These are phyloP conservation scores for Tromatobia lineatoria DNA, from an alignment of 2,888 invertebrate genomes.

Conservation along the genomic window DNA sequence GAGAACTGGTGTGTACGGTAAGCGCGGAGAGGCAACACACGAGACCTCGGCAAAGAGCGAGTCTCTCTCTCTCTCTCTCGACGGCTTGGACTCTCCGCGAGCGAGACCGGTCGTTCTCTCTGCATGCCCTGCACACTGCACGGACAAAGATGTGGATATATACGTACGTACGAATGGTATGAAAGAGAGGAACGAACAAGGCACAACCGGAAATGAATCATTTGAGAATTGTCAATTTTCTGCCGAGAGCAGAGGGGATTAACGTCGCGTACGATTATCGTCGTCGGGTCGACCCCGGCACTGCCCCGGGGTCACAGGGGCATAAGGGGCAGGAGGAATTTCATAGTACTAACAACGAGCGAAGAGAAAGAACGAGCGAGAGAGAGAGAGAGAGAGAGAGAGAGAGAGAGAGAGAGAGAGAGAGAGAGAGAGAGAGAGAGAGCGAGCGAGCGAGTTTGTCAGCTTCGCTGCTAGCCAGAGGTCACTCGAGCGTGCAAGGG, in stretches of 20 bases:
- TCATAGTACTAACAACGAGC: neutral
- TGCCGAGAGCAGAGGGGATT: constrained; percentile 52
- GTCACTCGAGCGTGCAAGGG: constrained; percentile 63
- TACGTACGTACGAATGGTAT: constrained; percentile 7
- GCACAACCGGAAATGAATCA: constrained; percentile 83
- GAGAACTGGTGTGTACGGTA: constrained; percentile 51
- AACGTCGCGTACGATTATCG: constrained; percentile 65
- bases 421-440: constrained; percentile 3
- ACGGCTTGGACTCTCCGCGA: constrained; percentile 27
- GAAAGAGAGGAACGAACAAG: constrained; percentile 55
- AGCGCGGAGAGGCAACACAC: constrained; percentile 60
- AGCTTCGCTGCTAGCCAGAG: constrained; percentile 34
- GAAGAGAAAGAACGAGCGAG: neutral
- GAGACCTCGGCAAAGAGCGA: constrained; percentile 61
- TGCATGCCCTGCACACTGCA: constrained; percentile 26
- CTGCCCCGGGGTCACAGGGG: constrained; percentile 63
- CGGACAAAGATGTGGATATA: constrained; percentile 6
- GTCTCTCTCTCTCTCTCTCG: constrained; percentile 69
- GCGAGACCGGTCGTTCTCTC: constrained; percentile 61
- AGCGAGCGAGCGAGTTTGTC: constrained; percentile 31
- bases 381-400: neutral
- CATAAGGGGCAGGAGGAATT: constrained; percentile 34
- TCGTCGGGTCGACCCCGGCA: constrained; percentile 63
- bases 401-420: constrained; percentile 37
- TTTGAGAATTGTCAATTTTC: constrained; percentile 83